Percentiles rank a stretch among this genome's conserved stretches.
Conservation (phyloP, 2,113 vertebrate genomes). For the Melospiza georgiana region DNA sequence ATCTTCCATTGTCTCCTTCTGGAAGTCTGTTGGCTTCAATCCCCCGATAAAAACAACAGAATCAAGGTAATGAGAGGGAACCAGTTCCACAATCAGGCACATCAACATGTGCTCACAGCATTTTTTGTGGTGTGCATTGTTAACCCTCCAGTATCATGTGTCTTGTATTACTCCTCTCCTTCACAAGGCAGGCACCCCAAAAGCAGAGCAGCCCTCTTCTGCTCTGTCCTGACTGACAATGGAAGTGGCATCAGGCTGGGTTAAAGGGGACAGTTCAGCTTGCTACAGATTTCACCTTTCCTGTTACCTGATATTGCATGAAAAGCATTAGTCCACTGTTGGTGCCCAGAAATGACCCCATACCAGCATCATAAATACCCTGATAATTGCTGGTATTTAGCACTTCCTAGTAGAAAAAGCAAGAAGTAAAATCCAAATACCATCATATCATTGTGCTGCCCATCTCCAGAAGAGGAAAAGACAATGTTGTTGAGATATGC, state of each 20-base stretch:
- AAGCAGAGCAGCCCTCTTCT: neutral
- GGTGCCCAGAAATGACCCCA: neutral
- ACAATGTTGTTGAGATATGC: neutral
- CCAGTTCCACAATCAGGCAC: neutral
- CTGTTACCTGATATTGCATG: neutral
- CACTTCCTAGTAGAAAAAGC: neutral
- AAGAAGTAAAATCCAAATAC: neutral
- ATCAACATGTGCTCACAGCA: accelerated
- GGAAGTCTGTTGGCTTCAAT: neutral
- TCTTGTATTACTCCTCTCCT: accelerated
- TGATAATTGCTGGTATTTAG: neutral
- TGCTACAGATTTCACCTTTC: neutral
- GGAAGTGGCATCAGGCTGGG: neutral
- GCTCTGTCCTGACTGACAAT: neutral
- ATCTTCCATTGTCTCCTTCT: neutral
- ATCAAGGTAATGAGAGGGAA: neutral
- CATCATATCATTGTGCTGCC: neutral
- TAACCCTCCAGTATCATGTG: neutral
- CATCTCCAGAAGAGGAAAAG: neutral
- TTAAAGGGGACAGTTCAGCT: neutral
- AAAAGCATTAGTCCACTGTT: neutral
- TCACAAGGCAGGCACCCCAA: neutral
- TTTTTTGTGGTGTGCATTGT: neutral
- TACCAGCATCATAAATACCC: neutral
- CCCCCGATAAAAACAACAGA: neutral